phyloP scores from a whole-genome alignment of 2,113 vertebrate genomes.

The Solenodon paradoxus region DNA sequence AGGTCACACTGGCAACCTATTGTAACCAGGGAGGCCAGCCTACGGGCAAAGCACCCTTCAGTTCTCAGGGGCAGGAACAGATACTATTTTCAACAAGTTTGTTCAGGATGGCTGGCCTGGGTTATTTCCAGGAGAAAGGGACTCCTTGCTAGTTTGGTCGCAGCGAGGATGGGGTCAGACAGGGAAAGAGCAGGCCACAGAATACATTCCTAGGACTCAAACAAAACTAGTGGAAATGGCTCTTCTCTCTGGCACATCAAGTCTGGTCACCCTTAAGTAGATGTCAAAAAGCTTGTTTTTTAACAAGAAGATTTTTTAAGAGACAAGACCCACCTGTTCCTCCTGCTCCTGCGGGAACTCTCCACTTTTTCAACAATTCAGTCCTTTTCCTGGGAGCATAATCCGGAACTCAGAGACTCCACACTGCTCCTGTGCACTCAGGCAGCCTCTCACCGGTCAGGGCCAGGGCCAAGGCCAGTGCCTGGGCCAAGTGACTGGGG shows the following conservation, averaged over 20 bases:
- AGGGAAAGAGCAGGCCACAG: not conserved
- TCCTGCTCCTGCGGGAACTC: not conserved
- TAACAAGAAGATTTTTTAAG: not conserved
- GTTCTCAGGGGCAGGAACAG: not conserved
- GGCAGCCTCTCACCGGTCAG: not conserved
- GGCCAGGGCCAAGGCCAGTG: not conserved
- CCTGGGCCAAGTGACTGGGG: too few relatives aligned
- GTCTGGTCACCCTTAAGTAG: not conserved
- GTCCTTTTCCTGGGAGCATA: not conserved
- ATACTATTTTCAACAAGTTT: not conserved
- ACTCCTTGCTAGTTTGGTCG: fast-evolving
- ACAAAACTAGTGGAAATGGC: not conserved
- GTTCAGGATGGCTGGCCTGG: not conserved
- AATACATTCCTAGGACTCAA: not conserved
- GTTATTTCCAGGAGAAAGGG: not conserved
- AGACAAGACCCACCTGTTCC: slow-evolving; percentile 27
- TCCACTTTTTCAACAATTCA: not conserved
- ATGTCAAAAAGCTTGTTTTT: not conserved
- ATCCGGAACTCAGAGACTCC: not conserved
- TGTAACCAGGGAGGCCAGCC: not conserved
- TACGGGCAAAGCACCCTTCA: not conserved
- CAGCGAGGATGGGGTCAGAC: fast-evolving
- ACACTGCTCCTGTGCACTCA: too few relatives aligned
- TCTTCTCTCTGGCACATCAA: not conserved
- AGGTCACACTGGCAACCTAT: not conserved